A percentile compares a stretch with the other conserved stretches of the same genome.
Conservation (phyloP, 1,140 invertebrate genomes). For the Holotrichia oblita region DNA sequence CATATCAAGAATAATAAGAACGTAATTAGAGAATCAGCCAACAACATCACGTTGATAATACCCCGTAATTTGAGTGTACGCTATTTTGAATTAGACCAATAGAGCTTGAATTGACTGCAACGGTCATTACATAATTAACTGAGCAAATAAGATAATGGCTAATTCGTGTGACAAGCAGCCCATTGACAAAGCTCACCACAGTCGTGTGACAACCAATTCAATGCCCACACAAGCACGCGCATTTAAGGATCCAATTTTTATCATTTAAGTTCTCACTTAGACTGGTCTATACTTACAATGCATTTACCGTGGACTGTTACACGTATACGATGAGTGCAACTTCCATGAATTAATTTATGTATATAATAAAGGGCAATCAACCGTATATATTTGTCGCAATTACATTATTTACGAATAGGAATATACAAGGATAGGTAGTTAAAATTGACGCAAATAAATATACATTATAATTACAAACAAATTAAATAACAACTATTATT, state of each 20-base stretch:
- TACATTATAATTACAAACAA: no score
- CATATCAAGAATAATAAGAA: conserved; percentile 1
- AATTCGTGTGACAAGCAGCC: conserved; percentile 25
- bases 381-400: not conserved
- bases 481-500: no score
- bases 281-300: not conserved
- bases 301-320: not conserved
- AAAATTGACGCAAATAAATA: no score
- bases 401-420: no score
- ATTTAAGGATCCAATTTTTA: conserved; percentile 1
- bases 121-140: conserved; percentile 32
- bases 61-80: not conserved
- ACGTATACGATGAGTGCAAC: not conserved
- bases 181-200: not conserved
- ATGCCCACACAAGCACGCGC: not conserved
- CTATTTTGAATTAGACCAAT: conserved; percentile 23
- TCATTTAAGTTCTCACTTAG: not conserved
- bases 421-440: no score
- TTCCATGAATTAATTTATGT: not conserved
- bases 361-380: not conserved
- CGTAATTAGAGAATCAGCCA: not conserved
- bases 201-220: not conserved
- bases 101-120: conserved; percentile 29
- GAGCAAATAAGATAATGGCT: conserved; percentile 33
- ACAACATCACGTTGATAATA: not conserved